Conservation (phyloP, 2,797 vertebrate genomes). For the Pantherophis vulpinus region DNA sequence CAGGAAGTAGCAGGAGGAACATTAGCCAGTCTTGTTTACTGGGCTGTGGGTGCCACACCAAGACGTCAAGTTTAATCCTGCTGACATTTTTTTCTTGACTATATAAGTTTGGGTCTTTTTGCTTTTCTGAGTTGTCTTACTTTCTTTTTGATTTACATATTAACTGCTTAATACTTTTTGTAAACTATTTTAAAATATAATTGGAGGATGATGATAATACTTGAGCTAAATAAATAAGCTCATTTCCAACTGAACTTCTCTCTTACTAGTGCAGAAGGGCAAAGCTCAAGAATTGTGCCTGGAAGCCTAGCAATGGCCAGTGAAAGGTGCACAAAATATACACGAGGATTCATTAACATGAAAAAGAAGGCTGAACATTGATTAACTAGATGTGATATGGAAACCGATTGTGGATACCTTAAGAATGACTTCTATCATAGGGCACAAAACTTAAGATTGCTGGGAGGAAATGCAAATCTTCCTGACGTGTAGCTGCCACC, state of each 20-base stretch:
- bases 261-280: not conserved
- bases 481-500: not conserved
- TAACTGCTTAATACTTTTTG: not conserved
- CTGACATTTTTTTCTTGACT: not conserved
- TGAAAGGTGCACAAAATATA: not conserved
- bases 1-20: not conserved
- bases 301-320: not conserved
- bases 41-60: not conserved
- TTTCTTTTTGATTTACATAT: not conserved
- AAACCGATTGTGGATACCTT: not conserved
- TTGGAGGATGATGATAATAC: not conserved
- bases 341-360: not conserved
- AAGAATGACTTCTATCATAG: not conserved
- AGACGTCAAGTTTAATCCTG: not conserved
- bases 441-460: not conserved
- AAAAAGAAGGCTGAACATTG: not conserved
- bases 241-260: not conserved
- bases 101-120: not conserved
- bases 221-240: not conserved
- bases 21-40: not conserved
- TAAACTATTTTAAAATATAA: not conserved
- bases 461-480: not conserved
- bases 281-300: not conserved
- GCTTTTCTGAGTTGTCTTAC: not conserved
- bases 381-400: not conserved